A percentile compares a stretch with the other conserved stretches of the same genome.
Evolutionary conservation across 1,140 invertebrate species (phyloP).

Genomic region (Teleopsis dalmanni): DNA sequence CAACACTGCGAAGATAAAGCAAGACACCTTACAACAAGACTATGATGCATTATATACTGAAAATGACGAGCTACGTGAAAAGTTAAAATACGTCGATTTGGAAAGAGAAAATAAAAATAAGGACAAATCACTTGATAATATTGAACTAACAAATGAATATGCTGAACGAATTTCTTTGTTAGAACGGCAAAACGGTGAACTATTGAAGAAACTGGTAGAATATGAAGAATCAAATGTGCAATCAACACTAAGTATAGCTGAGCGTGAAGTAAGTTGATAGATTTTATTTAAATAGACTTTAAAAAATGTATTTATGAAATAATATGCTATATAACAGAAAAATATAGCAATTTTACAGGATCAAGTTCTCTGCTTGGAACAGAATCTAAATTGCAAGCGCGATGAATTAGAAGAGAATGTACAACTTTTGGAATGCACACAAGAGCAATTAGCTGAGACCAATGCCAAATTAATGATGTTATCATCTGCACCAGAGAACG

Average conservation of each 20-base stretch:
- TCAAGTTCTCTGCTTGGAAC: slow-evolving; percentile 31
- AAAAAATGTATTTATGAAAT: neutral
- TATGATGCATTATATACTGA: slow-evolving; percentile 25
- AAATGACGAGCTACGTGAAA: slow-evolving; percentile 5
- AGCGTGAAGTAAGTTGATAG: slow-evolving; percentile 25
- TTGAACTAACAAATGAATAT: neutral
- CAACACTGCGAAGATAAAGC: slow-evolving; percentile 17
- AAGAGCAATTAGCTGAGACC: slow-evolving; percentile 35
- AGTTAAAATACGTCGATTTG: slow-evolving; percentile 13
- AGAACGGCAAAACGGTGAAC: slow-evolving; percentile 29
- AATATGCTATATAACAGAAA: slow-evolving; percentile 15
- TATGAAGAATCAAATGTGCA: slow-evolving; percentile 23
- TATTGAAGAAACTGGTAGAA: slow-evolving; percentile 34
- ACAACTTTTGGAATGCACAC: slow-evolving; percentile 31
- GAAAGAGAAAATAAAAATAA: neutral
- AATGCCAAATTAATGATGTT: slow-evolving; percentile 33
- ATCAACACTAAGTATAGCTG: slow-evolving; percentile 26
- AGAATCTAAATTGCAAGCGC: slow-evolving; percentile 32
- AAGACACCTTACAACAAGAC: slow-evolving; percentile 26
- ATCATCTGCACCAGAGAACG: slow-evolving; percentile 19
- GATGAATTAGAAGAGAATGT: slow-evolving; percentile 36
- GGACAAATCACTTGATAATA: neutral
- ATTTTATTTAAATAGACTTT: neutral
- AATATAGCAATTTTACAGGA: slow-evolving; percentile 33
- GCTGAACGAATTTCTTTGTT: slow-evolving; percentile 14